Evolutionary conservation across 1,140 invertebrate genomes (phyloP).

Genomic region (Acromyrmex heyeri): DNA sequence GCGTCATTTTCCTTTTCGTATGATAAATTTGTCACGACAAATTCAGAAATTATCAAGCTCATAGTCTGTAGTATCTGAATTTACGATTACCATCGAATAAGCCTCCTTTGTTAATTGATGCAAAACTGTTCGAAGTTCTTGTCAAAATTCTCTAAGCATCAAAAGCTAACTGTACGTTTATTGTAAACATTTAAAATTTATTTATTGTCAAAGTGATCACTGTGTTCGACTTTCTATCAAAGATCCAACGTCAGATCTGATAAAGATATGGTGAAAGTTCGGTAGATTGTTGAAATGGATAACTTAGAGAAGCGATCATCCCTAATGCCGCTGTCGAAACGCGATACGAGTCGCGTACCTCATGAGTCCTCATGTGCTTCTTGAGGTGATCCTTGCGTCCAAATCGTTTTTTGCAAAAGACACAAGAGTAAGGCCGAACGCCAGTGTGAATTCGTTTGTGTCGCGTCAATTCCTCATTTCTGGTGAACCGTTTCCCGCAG

Average conservation of each 20-base stretch:
- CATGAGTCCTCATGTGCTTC: constrained; percentile 93
- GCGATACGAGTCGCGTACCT: constrained; percentile 77
- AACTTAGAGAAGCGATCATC: constrained; percentile 40
- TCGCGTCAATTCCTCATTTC: constrained; percentile 97
- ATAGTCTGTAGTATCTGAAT: background rate
- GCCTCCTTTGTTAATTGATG: too few relatives aligned
- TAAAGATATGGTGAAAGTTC: constrained; percentile 49
- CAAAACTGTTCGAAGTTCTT: too few relatives aligned
- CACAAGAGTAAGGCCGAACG: constrained; percentile 92
- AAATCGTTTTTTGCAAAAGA: constrained; percentile 94
- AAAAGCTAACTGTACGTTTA: background rate
- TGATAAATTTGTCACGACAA: background rate
- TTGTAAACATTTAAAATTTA: background rate
- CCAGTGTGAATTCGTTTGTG: constrained; percentile 97
- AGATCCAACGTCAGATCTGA: constrained; percentile 47
- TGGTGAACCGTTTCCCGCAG: constrained; percentile 96
- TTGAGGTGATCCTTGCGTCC: constrained; percentile 96
- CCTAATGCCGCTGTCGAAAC: constrained; percentile 58
- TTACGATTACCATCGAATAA: background rate
- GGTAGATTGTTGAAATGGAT: constrained; percentile 48
- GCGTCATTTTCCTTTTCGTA: too few relatives aligned
- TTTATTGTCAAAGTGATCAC: constrained; percentile 19
- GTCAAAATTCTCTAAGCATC: too few relatives aligned
- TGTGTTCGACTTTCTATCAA: background rate
- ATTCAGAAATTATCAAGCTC: background rate